phyloP scores from a whole-genome alignment of 30 jellyfish, hydroid and myxozoan genomes.

The Mastigias papua region DNA sequence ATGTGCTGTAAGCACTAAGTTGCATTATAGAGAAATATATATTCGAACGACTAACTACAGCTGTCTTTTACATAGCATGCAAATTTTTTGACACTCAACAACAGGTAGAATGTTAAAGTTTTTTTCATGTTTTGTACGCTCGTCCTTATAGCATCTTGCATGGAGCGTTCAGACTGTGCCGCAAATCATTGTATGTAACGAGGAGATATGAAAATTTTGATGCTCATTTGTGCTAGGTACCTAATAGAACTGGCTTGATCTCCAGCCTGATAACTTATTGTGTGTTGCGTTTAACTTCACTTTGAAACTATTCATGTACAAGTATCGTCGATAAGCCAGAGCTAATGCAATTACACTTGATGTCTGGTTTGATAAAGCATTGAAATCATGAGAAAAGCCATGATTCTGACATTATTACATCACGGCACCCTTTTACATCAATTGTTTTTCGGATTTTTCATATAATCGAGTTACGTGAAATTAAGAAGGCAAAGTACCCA shows the following conservation, averaged over 20 bases:
- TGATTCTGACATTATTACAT: constrained; percentile 8
- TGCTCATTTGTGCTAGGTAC: constrained; percentile 19
- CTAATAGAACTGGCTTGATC: constrained; percentile 13
- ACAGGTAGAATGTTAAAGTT: too few relatives aligned
- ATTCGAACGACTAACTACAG: too few relatives aligned
- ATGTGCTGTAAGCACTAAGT: background rate
- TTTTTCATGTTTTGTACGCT: too few relatives aligned
- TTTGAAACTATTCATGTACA: background rate
- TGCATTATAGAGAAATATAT: background rate
- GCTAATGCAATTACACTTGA: constrained; percentile 42
- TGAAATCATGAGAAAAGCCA: constrained; percentile 51
- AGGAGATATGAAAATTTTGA: background rate
- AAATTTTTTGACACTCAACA: too few relatives aligned
- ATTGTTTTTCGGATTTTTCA: constrained; percentile 53
- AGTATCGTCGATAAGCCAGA: constrained; percentile 32
- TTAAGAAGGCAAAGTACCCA: constrained; percentile 3
- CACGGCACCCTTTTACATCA: constrained; percentile 54
- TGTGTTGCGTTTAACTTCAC: constrained; percentile 9
- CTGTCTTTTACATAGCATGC: too few relatives aligned
- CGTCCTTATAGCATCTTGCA: too few relatives aligned
- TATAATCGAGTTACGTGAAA: constrained; percentile 43
- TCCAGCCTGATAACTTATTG: background rate
- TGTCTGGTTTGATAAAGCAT: constrained; percentile 54
- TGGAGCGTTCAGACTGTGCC: too few relatives aligned
- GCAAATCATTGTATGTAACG: background rate